Base-by-base conservation (phyloP, 2,888 invertebrate species). In the Anagyrus pseudococci region DNA sequence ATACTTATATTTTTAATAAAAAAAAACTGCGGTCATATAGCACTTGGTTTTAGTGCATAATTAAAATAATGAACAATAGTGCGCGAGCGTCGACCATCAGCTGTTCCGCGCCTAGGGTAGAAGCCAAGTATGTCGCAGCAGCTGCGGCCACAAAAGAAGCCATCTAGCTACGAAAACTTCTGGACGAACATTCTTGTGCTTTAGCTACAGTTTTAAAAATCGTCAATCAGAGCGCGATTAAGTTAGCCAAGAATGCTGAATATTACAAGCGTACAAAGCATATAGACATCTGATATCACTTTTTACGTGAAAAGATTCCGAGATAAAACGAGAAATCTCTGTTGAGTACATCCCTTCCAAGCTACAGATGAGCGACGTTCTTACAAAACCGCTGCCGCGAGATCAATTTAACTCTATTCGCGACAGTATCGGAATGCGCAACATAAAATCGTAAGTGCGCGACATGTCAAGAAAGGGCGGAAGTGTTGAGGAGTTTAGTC, bases 381-480 rank as follows among this genome's bases (percentile, higher is more conserved):
- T 62, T 20, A 62, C 62, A 15, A 62, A 62, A 40, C 58, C 57
- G n/a, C 37, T 62, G 15, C 52, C 62, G 8, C 46, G 41, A 25
- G 40, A 22, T 23, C 50, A 33, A 1, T 47, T 47, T n/a, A 3
- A 13, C 4, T 25, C 3, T 13, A 23, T 47, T 7, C 25, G 47
- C 26, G 47, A n/a, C n/a, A n/a, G n/a, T n/a, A n/a, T n/a, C n/a
- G n/a, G n/a, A n/a, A n/a, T n/a, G n/a, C n/a, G n/a, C n/a, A n/a
- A n/a, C n/a, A n/a, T n/a, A n/a, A n/a, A n/a, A n/a, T n/a, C n/a
- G n/a, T n/a, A n/a, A n/a, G n/a, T n/a, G n/a, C n/a, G n/a, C n/a
- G n/a, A n/a, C n/a, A n/a, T n/a, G n/a, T n/a, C n/a, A n/a, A n/a
- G n/a, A n/a, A n/a, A n/a, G n/a, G n/a, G n/a, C n/a, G n/a, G n/a